phyloP scores from a whole-genome alignment of 2,113 vertebrate species.

The Crotophaga sulcirostris region DNA sequence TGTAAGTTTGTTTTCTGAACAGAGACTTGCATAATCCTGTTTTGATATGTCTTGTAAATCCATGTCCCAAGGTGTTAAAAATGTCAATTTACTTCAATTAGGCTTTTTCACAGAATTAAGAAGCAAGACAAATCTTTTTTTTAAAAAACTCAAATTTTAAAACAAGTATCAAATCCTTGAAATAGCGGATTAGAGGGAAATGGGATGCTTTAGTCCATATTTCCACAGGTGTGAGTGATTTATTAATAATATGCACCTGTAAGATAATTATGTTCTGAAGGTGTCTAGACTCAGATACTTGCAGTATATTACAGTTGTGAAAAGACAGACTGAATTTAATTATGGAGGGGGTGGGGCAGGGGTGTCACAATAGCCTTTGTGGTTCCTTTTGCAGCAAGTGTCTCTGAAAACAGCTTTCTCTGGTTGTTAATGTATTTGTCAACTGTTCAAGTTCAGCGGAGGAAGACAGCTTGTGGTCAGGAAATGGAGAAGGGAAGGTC shows the following conservation, averaged over 20 bases:
- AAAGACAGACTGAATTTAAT: background rate
- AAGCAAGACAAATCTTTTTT: background rate
- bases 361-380: accelerated
- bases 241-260: accelerated
- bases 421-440: background rate
- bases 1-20: slow-evolving; percentile 69
- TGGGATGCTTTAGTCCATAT: background rate
- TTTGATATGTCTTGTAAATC: too few species aligned
- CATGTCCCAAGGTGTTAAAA: background rate
- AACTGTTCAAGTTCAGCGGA: background rate
- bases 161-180: background rate
- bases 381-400: background rate
- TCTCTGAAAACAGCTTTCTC: background rate
- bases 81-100: background rate
- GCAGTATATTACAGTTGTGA: background rate
- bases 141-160: background rate
- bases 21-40: background rate
- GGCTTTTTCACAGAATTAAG: background rate
- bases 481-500: background rate
- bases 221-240: background rate
- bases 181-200: background rate
- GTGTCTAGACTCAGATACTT: background rate
- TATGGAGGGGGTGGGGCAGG: too few species aligned
- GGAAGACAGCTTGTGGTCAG: background rate
- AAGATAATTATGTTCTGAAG: background rate